Conservation (phyloP, 2,797 vertebrate genomes). For the Alosa sapidissima region DNA sequence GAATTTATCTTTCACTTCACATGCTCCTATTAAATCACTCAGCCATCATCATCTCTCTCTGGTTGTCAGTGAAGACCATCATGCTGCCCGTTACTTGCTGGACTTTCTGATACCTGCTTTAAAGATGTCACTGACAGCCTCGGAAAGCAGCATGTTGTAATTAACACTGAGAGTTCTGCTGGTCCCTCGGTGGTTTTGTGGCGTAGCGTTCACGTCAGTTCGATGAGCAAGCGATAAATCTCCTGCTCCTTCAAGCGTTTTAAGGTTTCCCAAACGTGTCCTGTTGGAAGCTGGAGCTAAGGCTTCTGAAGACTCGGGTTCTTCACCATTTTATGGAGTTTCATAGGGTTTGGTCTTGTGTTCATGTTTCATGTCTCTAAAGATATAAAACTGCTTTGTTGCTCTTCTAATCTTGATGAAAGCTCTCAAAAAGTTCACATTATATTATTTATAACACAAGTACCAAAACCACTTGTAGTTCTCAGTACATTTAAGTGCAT, state of each 20-base stretch:
- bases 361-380: neutral
- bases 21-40: neutral
- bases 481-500: neutral
- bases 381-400: neutral
- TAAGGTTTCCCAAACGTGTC: neutral
- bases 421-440: neutral
- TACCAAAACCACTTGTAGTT: neutral
- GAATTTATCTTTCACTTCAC: neutral
- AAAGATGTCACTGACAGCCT: slow-evolving; percentile 26
- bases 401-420: neutral
- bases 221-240: slow-evolving; percentile 53
- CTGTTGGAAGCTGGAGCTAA: neutral
- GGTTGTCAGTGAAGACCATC: neutral
- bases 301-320: neutral
- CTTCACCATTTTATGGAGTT: neutral
- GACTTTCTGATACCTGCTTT: slow-evolving; percentile 43
- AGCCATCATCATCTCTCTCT: neutral
- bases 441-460: neutral
- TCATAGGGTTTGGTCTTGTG: neutral
- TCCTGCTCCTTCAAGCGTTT: slow-evolving; percentile 46
- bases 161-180: slow-evolving; percentile 18
- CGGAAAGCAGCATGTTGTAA: neutral
- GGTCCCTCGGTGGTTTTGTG: slow-evolving; percentile 24
- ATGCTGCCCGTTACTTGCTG: neutral
- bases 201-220: slow-evolving; percentile 40